Base-by-base conservation (phyloP, 2,888 invertebrate species). In the Macaria notata region DNA sequence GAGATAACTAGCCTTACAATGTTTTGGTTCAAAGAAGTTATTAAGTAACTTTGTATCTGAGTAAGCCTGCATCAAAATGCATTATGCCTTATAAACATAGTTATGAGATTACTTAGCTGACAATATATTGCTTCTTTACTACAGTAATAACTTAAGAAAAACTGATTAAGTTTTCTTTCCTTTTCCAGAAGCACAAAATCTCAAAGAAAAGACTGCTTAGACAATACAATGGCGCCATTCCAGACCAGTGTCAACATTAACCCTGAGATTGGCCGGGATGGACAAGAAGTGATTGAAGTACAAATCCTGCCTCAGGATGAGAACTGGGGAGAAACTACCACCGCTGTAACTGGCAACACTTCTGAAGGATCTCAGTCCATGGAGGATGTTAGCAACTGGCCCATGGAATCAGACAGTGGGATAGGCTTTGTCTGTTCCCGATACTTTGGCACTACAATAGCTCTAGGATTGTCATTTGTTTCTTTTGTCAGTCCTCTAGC, bases 291-390 rank as follows among this genome's bases (percentile, higher is more conserved):
- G 8, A 98, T 98, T 49, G 98, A 98, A 90, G 98, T 98, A 41
- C 98, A 98, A 90, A 98, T 98, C 67, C 88, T 98, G 57, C 98
- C 98, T 0, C 96, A 98, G 88, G 99, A 99, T 87, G 99, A 99
- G 77, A 98, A 98, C 83, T 99, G 99, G 99, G 98, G 98, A n/a
- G 99, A 99, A 84, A 98, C 98, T 75, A 98, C 98, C 0, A 99
- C 99, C 0, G 98, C 98, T 0, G 95, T 99, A 38, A 99, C 99
- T 0, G 98, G 98, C 7, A 98, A 98, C 76, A 98, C 98, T 1
- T 98, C 98, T 0, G 99, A 98, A 79, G 97, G 98, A 71, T 98
- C 98, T 3, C 96, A 97, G 70, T 98, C 98, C 0, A 95, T 97
- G 81, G 98, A 98, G 81, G 98, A 98, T 81, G 94, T 97, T 3